These are phyloP conservation scores for Nowickia ferox DNA, from an alignment of 2,888 invertebrate species.

Conservation along the genomic window DNA sequence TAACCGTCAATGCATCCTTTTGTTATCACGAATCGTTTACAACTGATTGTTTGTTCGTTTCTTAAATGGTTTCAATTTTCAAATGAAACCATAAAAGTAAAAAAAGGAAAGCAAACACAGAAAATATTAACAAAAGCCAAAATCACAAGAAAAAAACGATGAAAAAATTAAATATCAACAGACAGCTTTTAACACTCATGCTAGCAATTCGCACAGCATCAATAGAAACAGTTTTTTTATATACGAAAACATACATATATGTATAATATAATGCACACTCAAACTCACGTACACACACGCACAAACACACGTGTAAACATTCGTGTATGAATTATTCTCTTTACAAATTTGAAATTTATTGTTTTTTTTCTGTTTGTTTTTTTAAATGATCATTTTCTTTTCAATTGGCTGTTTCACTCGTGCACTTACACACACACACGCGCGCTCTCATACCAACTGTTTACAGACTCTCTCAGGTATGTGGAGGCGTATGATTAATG, in stretches of 20 bases:
- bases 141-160: constrained; percentile 4
- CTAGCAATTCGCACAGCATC: constrained; percentile 54
- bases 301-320: neutral
- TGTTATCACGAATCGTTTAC: constrained; percentile 53
- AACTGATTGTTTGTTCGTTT: constrained; percentile 57
- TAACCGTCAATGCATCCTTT: constrained; percentile 60
- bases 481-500: constrained; percentile 37
- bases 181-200: constrained; percentile 36
- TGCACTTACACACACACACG: neutral
- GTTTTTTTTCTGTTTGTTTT: neutral
- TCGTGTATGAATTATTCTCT: constrained; percentile 1
- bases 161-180: constrained; percentile 44
- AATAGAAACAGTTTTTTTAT: constrained; percentile 12
- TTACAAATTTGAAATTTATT: neutral
- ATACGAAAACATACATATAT: neutral
- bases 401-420: constrained; percentile 28
- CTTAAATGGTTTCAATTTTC: constrained; percentile 28
- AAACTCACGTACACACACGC: constrained; percentile 2
- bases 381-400: constrained; percentile 50
- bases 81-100: neutral
- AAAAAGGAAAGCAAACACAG: constrained; percentile 4
- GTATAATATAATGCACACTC: neutral
- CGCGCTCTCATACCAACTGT: neutral
- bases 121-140: constrained; percentile 9
- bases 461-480: neutral